Percentiles rank a stretch among this genome's conserved stretches.
Evolutionary conservation across 2,113 vertebrate genomes (phyloP).

Genomic region (Ariopsis seemanni): DNA sequence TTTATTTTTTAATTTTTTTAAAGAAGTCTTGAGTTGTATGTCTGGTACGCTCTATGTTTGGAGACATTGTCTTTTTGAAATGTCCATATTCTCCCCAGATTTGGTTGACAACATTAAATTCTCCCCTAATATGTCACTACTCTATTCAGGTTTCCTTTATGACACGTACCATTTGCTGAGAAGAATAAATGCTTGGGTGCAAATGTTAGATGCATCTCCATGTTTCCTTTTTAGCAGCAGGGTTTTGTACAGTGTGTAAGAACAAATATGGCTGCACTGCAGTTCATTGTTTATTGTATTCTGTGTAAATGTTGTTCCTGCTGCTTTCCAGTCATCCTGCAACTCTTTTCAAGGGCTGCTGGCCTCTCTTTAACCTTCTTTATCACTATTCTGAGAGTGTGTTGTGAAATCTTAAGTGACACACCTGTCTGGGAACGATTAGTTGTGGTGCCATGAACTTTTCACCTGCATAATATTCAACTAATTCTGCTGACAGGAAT

Average conservation of each 20-base stretch:
- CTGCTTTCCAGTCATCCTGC: not conserved
- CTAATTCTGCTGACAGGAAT: not conserved
- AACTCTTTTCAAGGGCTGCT: not conserved
- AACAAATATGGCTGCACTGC: no score
- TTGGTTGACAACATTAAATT: not conserved
- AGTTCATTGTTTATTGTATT: not conserved
- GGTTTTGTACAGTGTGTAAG: not conserved
- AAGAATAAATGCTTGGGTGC: not conserved
- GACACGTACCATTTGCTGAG: no score
- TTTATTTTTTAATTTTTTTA: no score
- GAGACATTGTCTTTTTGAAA: not conserved
- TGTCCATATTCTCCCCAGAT: not conserved
- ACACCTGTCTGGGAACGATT: not conserved
- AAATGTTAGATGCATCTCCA: not conserved
- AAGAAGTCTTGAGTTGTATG: not conserved
- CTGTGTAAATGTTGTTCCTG: not conserved
- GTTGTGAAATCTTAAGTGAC: not conserved
- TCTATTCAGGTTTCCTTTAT: no score
- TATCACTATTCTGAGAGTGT: not conserved
- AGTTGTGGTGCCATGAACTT: not conserved
- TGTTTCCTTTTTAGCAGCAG: not conserved
- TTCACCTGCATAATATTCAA: not conserved
- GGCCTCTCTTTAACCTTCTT: not conserved
- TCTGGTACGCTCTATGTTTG: not conserved
- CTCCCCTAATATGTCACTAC: no score